Conservation (phyloP, 1,140 invertebrate species). For the Procambarus clarkii region DNA sequence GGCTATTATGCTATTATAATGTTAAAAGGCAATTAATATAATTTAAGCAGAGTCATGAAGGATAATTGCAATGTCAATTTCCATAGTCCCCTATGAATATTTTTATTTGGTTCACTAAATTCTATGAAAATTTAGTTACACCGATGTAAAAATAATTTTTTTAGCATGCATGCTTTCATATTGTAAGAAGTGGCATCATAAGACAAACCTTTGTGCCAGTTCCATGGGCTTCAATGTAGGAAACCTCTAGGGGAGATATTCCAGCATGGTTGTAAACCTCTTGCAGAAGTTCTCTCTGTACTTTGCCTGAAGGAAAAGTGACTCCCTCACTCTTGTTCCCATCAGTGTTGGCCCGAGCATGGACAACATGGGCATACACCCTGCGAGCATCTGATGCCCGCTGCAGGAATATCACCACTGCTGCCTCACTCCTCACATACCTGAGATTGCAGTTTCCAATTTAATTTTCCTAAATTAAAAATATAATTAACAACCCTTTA, state of each 20-base stretch:
- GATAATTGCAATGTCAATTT: too few relatives aligned
- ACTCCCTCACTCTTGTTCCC: constrained; percentile 93
- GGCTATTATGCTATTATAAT: too few relatives aligned
- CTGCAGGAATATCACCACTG: constrained; percentile 88
- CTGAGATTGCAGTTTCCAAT: constrained; percentile 80
- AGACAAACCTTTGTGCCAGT: constrained; percentile 86
- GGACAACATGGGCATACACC: constrained; percentile 90
- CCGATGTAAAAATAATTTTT: too few relatives aligned
- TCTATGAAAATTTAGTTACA: too few relatives aligned
- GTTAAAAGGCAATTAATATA: too few relatives aligned
- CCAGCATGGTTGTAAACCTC: constrained; percentile 90
- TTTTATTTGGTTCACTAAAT: too few relatives aligned
- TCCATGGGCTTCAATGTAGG: constrained; percentile 96
- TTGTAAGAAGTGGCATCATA: background rate
- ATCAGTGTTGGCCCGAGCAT: constrained; percentile 92
- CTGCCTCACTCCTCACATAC: constrained; percentile 94
- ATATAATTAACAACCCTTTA: background rate
- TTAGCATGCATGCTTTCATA: too few relatives aligned
- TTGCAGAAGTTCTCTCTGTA: constrained; percentile 90
- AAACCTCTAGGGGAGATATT: constrained; percentile 87
- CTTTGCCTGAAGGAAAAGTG: constrained; percentile 90
- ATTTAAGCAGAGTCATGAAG: too few relatives aligned
- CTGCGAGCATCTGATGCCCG: constrained; percentile 84
- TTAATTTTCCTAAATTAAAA: background rate
- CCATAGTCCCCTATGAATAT: too few relatives aligned